Evolutionary conservation across 2,888 invertebrate genomes (phyloP), one percentile per base, ranked within the genome.

Genomic region (Hylaea fasciaria): DNA sequence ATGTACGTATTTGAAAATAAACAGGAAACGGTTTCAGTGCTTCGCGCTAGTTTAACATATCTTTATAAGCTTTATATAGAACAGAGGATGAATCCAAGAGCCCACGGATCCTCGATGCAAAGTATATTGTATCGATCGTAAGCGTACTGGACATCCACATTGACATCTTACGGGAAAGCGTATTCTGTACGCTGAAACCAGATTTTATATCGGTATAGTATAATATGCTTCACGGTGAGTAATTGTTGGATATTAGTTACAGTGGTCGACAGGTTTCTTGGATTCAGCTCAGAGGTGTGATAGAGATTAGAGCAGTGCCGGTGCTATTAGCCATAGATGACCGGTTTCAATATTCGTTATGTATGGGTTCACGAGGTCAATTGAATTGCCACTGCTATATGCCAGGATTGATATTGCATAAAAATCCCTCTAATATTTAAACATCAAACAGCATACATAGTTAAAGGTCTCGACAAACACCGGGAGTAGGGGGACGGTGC

Each of bases 31-130:
- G 5, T 22, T 22, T 3, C 22, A 22, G n/a, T n/a, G 37, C 17
- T 11, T 28, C 22, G 48, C 28, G 28, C 37, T 48, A 56, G 44
- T 56, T 56, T 56, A 44, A 56, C n/a, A 14, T 49, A 44, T 57
- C 9, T 29, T 39, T 45, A 49, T 16, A 37, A 11, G 29, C 39
- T 40, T 50, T 35, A 13, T 12, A 39, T 57, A 57, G 51, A 22
- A 39, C 8, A 40, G 8, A 40, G 7, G 35, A 13, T 40, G 46
- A 51, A 41, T 46, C 50, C 51, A 51, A 51, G 39, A 49, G 39
- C 29, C 12, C 43, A 41, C 14, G 5, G 0, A 14, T 13, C 9
- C 22, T 9, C 0, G 13, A 46, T 37, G n/a, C 7, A 1, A 37
- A 11, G 35, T 35, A 11, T 7, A 7, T 5, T 28, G n/a, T n/a